phyloP scores from a whole-genome alignment of 2,113 vertebrate species.

The Apistogramma diplotaenia region DNA sequence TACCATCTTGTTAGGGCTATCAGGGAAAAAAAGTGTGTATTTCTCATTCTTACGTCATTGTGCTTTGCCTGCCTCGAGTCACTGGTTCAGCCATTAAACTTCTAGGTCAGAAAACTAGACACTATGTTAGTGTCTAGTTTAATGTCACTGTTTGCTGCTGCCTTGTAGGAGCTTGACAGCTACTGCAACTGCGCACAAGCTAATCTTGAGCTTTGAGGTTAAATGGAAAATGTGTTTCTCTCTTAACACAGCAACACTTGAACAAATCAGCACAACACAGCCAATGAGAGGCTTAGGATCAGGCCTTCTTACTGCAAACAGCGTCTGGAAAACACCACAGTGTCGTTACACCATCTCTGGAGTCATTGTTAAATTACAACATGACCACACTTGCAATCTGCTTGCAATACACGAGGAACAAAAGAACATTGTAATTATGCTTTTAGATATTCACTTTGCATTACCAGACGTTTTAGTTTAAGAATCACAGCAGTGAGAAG shows the following conservation, averaged over 20 bases:
- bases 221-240: conserved; percentile 5
- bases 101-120: not conserved
- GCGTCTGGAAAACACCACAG: not conserved
- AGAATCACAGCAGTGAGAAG: not conserved
- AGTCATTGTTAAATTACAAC: conserved; percentile 7
- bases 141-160: not conserved
- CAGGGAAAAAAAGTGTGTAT: not conserved
- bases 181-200: not conserved
- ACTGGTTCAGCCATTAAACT: not conserved
- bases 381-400: conserved; percentile 13
- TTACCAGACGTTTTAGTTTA: not conserved
- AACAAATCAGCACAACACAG: not conserved
- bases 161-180: not conserved
- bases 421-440: not conserved
- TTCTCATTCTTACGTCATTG: not conserved
- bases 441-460: not conserved
- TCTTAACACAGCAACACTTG: not conserved
- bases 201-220: conserved; percentile 13
- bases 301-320: not conserved
- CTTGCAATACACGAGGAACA: not conserved
- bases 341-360: not conserved
- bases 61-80: not conserved
- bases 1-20: not conserved
- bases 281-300: not conserved
- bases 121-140: not conserved